A percentile compares a stretch with the other conserved stretches of the same genome.
Conservation (phyloP, 2,113 vertebrate genomes). For the Eptesicus fuscus region DNA sequence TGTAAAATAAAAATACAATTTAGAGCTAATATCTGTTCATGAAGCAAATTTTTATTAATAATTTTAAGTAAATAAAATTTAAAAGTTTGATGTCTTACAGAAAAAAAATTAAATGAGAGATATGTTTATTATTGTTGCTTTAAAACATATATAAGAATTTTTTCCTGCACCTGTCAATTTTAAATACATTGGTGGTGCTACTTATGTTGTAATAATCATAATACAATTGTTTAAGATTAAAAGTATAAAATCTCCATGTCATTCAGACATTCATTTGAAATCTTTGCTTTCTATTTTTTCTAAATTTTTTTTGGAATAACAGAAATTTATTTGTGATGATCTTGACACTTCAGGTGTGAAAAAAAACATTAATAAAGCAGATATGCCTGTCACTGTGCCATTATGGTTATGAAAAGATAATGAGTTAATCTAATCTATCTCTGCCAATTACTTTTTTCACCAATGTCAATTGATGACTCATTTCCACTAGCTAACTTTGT, state of each 20-base stretch:
- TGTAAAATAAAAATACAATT: neutral
- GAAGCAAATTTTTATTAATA: neutral
- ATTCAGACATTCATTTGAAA: constrained; percentile 38
- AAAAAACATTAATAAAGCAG: constrained; percentile 41
- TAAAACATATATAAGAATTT: neutral
- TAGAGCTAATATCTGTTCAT: neutral
- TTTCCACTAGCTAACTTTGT: constrained; percentile 36
- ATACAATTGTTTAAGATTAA: neutral
- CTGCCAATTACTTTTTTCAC: constrained; percentile 43
- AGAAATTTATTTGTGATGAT: constrained; percentile 27
- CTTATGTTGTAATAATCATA: neutral
- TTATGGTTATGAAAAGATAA: constrained; percentile 25
- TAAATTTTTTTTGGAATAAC: constrained; percentile 4
- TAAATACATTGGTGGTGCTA: neutral
- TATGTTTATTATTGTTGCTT: neutral
- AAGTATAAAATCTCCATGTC: neutral
- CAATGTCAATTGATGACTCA: constrained; percentile 51
- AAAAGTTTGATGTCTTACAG: neutral
- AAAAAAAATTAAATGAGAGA: neutral
- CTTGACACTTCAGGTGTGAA: constrained; percentile 32
- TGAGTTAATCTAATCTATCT: constrained; percentile 20
- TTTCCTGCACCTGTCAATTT: neutral
- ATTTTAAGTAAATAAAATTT: neutral
- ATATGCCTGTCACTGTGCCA: constrained; percentile 5
- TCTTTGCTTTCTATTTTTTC: neutral